Conservation (phyloP, 2,113 vertebrate species). For the Edolisoma coerulescens region DNA sequence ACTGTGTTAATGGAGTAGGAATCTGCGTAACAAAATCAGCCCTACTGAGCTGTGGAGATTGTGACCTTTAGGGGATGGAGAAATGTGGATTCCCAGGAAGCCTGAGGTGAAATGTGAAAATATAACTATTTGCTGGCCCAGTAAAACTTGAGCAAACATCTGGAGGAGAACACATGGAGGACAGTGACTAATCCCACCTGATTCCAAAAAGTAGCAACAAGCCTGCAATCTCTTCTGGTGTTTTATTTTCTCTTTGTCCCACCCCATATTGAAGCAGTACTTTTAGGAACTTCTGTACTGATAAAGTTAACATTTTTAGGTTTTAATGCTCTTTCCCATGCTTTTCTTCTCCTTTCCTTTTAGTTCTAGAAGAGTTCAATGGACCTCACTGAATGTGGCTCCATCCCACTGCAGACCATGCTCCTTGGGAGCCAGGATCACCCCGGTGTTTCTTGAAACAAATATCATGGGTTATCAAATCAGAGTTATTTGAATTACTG, state of each 20-base stretch:
- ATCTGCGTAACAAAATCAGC: slow-evolving; percentile 40
- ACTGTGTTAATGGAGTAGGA: slow-evolving; percentile 69
- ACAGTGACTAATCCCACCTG: neutral
- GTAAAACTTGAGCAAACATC: neutral
- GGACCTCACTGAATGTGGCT: neutral
- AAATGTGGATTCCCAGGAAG: neutral
- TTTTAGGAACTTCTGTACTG: neutral
- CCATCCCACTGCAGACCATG: neutral
- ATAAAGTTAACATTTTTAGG: neutral
- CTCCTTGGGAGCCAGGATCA: neutral
- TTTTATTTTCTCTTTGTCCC: neutral
- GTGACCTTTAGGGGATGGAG: slow-evolving; percentile 5
- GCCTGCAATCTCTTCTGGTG: neutral
- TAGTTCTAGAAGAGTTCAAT: neutral
- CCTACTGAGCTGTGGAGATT: slow-evolving; percentile 1
- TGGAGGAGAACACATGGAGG: neutral
- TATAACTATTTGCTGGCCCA: neutral
- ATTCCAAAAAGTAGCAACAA: neutral
- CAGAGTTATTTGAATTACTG: neutral
- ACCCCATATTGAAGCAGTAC: neutral
- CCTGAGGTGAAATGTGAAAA: slow-evolving; percentile 16
- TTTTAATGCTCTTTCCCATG: neutral
- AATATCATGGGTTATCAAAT: neutral
- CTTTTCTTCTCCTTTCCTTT: neutral
- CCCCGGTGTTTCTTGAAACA: neutral